These are phyloP conservation scores for Ispidina picta DNA, from an alignment of 2,797 vertebrate species.

Conservation along the genomic window DNA sequence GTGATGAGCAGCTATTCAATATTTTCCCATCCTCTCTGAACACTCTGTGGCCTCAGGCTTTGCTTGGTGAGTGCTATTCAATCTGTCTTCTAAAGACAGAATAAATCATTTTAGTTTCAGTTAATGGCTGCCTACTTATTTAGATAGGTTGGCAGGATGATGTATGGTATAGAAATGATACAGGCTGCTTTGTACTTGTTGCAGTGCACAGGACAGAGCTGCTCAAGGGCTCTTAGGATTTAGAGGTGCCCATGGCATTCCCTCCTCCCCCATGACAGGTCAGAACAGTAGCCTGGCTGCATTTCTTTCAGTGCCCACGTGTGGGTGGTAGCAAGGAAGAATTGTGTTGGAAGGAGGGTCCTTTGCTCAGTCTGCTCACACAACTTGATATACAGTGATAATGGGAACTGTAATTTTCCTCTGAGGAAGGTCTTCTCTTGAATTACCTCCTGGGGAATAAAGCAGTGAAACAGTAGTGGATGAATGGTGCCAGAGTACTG, in stretches of 20 bases:
- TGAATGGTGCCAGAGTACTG: not conserved
- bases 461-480: not conserved
- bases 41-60: not conserved
- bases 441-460: not conserved
- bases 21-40: conserved; percentile 19
- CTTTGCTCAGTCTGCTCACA: not conserved
- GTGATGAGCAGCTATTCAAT: not conserved
- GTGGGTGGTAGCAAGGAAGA: not conserved
- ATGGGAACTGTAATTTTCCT: not conserved
- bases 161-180: not conserved
- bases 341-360: not conserved
- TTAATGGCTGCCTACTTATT: not conserved
- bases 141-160: not conserved
- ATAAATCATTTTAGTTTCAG: not conserved
- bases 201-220: not conserved
- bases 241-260: not conserved
- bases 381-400: not conserved
- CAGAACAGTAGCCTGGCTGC: not conserved
- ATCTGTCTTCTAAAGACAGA: not conserved
- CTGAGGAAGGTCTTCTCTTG: not conserved
- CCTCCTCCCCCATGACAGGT: not conserved
- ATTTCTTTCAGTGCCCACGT: not conserved
- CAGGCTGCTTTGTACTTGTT: not conserved
- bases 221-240: not conserved
- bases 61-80: not conserved